These are phyloP conservation scores for Tinamus guttatus DNA, from an alignment of 2,113 vertebrate genomes.

Conservation along the genomic window DNA sequence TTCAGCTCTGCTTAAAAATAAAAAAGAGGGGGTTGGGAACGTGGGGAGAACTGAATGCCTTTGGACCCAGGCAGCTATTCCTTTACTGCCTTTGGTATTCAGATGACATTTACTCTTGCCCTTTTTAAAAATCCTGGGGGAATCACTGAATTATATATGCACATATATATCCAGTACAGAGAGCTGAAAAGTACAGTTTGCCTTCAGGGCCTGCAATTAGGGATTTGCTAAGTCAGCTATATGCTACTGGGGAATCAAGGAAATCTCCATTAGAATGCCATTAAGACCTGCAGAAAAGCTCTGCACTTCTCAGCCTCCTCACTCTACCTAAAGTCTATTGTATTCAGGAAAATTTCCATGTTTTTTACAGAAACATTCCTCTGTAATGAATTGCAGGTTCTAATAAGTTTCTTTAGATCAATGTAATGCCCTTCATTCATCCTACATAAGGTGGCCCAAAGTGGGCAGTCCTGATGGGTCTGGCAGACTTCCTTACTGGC, in stretches of 20 bases:
- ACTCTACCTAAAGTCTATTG: slow-evolving; percentile 2
- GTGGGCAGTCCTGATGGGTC: not conserved
- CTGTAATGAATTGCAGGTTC: slow-evolving; percentile 7
- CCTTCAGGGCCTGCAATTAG: slow-evolving; percentile 65
- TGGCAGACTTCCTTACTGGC: not conserved
- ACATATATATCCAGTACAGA: slow-evolving; percentile 47
- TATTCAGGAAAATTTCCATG: not conserved
- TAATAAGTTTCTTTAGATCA: slow-evolving; percentile 36
- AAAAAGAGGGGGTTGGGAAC: not conserved
- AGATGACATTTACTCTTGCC: slow-evolving; percentile 55
- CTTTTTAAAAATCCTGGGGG: slow-evolving; percentile 49
- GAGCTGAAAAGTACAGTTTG: slow-evolving; percentile 52
- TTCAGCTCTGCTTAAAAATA: not conserved
- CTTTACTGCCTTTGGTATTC: slow-evolving; percentile 60
- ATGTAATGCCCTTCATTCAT: slow-evolving; percentile 8
- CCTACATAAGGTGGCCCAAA: not conserved
- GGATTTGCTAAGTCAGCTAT: slow-evolving; percentile 65
- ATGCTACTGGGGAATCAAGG: slow-evolving; percentile 45
- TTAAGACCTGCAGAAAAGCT: slow-evolving; percentile 52
- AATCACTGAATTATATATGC: slow-evolving; percentile 60
- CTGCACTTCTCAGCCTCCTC: slow-evolving; percentile 14
- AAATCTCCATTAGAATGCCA: slow-evolving; percentile 57
- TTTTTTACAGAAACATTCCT: slow-evolving; percentile 25
- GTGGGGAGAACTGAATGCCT: slow-evolving; percentile 1
- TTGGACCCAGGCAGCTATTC: slow-evolving; percentile 20